phyloP scores from a whole-genome alignment of 2,888 invertebrate species.

The Xestia c-nigrum region DNA sequence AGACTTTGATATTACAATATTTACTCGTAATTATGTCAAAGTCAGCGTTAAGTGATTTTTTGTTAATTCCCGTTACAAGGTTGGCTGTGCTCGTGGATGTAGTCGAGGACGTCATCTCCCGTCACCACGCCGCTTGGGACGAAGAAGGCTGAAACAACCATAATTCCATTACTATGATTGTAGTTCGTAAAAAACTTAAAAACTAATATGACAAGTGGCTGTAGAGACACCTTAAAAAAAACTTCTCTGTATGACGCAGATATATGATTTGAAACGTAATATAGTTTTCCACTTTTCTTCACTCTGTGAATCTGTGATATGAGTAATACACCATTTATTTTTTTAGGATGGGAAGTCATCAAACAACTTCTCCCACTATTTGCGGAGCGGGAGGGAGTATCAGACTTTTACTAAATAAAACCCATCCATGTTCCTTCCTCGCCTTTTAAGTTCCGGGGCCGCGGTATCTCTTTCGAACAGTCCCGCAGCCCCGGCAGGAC shows the following conservation, averaged over 20 bases:
- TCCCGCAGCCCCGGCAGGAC: too few relatives aligned
- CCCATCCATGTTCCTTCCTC: too few relatives aligned
- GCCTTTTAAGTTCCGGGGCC: too few relatives aligned
- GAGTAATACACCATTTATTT: background rate
- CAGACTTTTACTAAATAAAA: too few relatives aligned
- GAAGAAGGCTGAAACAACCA: slow-evolving; percentile 62
- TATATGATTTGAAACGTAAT: background rate
- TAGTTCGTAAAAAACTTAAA: background rate
- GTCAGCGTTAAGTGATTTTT: background rate
- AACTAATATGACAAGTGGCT: background rate
- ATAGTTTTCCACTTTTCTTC: background rate
- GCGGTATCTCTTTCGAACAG: too few relatives aligned
- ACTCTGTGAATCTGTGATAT: too few relatives aligned
- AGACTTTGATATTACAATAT: slow-evolving; percentile 13
- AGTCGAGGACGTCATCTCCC: slow-evolving; percentile 66
- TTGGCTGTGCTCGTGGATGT: slow-evolving; percentile 50
- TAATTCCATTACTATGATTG: background rate
- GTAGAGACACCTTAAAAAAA: background rate
- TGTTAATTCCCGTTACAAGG: slow-evolving; percentile 29
- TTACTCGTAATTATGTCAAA: slow-evolving; percentile 6
- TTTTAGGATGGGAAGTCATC: too few relatives aligned
- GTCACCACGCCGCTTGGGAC: slow-evolving; percentile 62
- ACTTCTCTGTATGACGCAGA: background rate
- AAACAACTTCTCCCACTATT: too few relatives aligned
- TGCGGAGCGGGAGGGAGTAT: too few relatives aligned